Percentiles rank a stretch among this genome's conserved stretches.
phyloP scores from a whole-genome alignment of 2,797 vertebrate species.

The Spea hammondii region DNA sequence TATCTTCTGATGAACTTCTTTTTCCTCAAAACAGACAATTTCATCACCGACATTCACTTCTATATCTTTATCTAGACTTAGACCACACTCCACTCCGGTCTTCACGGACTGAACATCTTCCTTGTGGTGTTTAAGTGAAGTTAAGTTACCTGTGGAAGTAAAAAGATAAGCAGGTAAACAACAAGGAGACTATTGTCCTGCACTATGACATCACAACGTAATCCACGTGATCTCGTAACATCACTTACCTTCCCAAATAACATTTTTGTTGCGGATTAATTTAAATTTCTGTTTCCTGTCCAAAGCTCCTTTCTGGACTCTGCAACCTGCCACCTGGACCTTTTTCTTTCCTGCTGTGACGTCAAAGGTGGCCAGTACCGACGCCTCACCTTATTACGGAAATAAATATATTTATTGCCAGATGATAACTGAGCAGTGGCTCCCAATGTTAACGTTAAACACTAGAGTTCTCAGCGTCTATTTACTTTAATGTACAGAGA shows the following conservation, averaged over 20 bases:
- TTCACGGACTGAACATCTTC: conserved; percentile 79
- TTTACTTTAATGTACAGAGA: too few relatives aligned
- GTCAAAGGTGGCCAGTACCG: conserved; percentile 77
- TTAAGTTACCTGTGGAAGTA: conserved; percentile 71
- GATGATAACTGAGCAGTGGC: too few relatives aligned
- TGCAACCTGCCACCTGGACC: conserved; percentile 86
- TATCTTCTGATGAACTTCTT: conserved; percentile 67
- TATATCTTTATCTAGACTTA: conserved; percentile 74
- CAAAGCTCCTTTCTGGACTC: conserved; percentile 85
- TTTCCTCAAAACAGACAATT: conserved; percentile 80
- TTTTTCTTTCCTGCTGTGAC: conserved; percentile 85
- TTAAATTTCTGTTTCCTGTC: conserved; percentile 80
- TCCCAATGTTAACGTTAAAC: too few relatives aligned
- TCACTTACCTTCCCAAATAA: conserved; percentile 86
- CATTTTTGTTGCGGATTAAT: conserved; percentile 68
- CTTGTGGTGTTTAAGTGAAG: conserved; percentile 85
- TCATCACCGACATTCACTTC: conserved; percentile 78
- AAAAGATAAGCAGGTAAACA: neutral
- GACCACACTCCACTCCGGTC: conserved; percentile 87
- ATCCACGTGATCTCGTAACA: neutral
- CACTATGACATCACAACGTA: neutral
- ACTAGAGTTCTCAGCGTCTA: too few relatives aligned
- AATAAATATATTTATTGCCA: neutral
- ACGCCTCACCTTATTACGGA: conserved; percentile 77
- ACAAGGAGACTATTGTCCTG: too few relatives aligned